Evolutionary conservation across 2,888 invertebrate genomes (phyloP), one percentile per base, ranked within the genome.

Genomic region (Sinopyrophorus schimmeli): DNA sequence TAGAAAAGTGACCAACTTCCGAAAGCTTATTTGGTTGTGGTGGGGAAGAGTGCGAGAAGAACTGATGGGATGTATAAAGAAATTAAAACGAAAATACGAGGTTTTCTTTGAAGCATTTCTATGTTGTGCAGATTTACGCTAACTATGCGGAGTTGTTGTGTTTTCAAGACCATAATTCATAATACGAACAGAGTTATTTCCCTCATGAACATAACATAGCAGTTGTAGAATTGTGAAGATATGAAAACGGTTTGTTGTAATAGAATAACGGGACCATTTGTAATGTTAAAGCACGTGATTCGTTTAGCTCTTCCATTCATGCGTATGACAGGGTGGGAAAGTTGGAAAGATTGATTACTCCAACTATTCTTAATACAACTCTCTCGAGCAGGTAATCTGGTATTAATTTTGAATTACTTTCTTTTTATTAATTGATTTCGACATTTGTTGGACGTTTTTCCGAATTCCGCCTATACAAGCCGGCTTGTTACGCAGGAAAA

Each of bases 201-300:
- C 35, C n/a, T 21, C 12, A 20, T 15, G 23, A 23, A 24, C 35
- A n/a, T 35, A 35, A 10, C 5, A 16, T 24, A 35, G 15, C 14
- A 35, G 24, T 24, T 35, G 9, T 16, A 12, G 10, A 24, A 15
- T 35, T 35, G 14, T 16, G 35, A 35, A 24, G 35, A 35, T 35
- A 35, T 35, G 35, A 35, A 35, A 35, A 35, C 35, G 35, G 23
- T 35, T 24, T 15, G 5, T 11, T 9, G 5, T 35, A 35, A 35
- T 35, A 35, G 35, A 35, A 35, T 35, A 35, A 35, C 35, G 35
- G 35, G 35, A 24, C 16, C 24, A 35, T 35, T 35, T 35, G 35
- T 24, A 24, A 35, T 35, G 24, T 12, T 24, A 15, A 35, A 24
- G 35, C 35, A 35, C 35, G 35, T 35, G 35, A 35, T 35, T 35